Conservation (phyloP, 2,113 vertebrate species). For the Pogonocichla stellata region DNA sequence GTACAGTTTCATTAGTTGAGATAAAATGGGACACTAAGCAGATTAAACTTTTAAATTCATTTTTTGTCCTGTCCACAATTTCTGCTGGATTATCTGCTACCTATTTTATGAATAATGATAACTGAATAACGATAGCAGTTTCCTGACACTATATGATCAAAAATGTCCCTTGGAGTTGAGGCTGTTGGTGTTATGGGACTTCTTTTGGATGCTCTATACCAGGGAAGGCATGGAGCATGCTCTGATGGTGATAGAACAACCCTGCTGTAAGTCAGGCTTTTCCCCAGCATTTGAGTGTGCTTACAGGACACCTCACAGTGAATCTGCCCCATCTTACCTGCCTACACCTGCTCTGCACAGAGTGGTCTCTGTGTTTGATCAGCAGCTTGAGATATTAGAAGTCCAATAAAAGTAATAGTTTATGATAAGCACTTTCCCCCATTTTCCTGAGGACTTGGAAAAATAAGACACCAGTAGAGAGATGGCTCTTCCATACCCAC, state of each 20-base stretch:
- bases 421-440: neutral
- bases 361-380: neutral
- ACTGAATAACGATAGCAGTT: neutral
- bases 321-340: neutral
- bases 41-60: neutral
- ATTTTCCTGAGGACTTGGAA: neutral
- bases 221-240: neutral
- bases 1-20: neutral
- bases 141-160: neutral
- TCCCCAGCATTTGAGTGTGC: fast-evolving
- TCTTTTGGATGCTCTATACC: neutral
- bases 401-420: neutral
- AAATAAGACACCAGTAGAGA: neutral
- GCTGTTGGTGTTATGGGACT: neutral
- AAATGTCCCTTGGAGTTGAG: neutral
- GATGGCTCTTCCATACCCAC: neutral
- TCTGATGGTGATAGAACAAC: neutral
- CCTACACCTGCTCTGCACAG: neutral
- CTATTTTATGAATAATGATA: neutral
- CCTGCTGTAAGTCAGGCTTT: neutral
- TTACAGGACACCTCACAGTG: neutral
- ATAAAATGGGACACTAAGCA: neutral
- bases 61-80: neutral
- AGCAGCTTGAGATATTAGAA: neutral
- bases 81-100: neutral